These are phyloP conservation scores for Laupala kohalensis DNA, from an alignment of 1,140 invertebrate species.

Conservation along the genomic window DNA sequence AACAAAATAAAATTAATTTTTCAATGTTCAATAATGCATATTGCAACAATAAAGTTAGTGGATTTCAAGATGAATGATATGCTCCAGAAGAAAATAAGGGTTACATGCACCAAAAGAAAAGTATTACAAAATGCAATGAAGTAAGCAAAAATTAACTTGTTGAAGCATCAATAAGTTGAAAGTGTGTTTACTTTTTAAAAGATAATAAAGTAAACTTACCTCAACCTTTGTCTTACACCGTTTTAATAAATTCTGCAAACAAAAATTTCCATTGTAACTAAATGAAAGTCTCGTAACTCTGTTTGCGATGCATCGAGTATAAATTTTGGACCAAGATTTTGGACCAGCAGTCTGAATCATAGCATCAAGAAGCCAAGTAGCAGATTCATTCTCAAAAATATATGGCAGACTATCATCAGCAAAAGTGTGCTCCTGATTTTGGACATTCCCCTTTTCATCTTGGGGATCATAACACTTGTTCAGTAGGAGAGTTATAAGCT, in stretches of 20 bases:
- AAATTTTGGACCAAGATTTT: constrained; percentile 9
- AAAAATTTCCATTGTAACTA: not conserved
- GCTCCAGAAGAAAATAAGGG: no score
- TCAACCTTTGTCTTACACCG: not conserved
- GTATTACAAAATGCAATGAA: no score
- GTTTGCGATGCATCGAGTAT: constrained; percentile 8
- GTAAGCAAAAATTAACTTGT: no score
- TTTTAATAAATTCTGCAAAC: constrained; percentile 6
- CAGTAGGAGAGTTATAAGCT: constrained; percentile 43
- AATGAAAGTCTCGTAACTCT: not conserved
- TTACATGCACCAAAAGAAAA: no score
- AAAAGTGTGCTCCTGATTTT: constrained; percentile 7
- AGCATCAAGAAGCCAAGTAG: constrained; percentile 20
- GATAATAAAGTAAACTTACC: not conserved
- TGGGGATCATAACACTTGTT: constrained; percentile 41
- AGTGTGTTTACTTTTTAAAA: no score
- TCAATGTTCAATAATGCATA: no score
- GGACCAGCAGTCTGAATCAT: not conserved
- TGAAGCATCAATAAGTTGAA: no score
- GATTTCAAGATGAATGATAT: no score
- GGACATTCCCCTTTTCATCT: constrained; percentile 26
- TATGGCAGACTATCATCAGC: constrained; percentile 27
- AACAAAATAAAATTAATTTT: no score
- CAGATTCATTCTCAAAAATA: constrained; percentile 41
- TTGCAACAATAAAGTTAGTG: no score